These are phyloP conservation scores for Psammodynastes pulverulentus DNA, from an alignment of 2,113 vertebrate species.

Conservation along the genomic window DNA sequence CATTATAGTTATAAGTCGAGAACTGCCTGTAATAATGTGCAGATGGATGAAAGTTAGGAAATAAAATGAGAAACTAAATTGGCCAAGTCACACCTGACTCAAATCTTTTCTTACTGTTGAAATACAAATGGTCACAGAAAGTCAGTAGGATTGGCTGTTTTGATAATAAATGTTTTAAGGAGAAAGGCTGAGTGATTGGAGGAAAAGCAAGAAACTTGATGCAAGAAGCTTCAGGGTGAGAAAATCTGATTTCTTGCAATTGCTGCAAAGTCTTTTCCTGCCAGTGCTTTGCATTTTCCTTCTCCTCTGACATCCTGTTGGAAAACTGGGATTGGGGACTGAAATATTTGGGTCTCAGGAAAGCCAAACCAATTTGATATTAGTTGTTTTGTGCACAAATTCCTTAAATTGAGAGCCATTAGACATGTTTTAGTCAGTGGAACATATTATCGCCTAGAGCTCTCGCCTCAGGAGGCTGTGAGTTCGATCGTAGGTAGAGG, in stretches of 20 bases:
- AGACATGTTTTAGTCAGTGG: background rate
- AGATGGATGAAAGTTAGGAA: background rate
- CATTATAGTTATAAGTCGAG: background rate
- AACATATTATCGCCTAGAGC: too few relatives aligned
- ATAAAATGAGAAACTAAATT: background rate
- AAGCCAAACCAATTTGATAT: background rate
- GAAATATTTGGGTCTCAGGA: background rate
- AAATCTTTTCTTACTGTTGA: background rate
- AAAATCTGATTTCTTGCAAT: background rate
- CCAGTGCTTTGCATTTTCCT: background rate
- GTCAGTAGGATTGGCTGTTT: background rate
- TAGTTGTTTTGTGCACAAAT: background rate
- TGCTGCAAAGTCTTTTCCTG: background rate
- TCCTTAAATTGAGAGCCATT: background rate
- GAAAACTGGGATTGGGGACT: background rate
- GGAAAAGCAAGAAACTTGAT: background rate
- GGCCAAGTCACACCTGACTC: background rate
- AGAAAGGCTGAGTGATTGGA: background rate
- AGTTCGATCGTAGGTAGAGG: too few relatives aligned
- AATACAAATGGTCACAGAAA: background rate
- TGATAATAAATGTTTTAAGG: background rate
- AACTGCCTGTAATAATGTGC: background rate
- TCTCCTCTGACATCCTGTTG: background rate
- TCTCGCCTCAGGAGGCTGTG: too few relatives aligned
- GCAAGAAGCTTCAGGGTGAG: background rate